phyloP scores from a whole-genome alignment of 2,113 vertebrate species.

The Lophochroa leadbeateri region DNA sequence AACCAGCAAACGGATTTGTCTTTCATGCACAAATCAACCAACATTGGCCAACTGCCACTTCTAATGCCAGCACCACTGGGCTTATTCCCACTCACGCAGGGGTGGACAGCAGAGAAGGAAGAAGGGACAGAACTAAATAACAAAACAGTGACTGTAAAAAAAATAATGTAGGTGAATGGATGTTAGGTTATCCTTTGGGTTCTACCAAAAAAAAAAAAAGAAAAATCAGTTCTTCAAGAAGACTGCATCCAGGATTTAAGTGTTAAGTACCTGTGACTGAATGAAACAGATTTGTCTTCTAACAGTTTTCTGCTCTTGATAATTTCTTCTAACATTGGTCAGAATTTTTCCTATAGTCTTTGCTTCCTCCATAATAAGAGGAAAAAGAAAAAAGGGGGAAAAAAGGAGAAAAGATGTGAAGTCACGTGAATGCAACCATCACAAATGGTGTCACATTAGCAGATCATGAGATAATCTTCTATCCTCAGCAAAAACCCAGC shows the following conservation, averaged over 20 bases:
- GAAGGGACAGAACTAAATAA: neutral
- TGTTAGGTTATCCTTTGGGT: neutral
- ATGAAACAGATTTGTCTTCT: neutral
- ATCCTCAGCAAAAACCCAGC: neutral
- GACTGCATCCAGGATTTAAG: neutral
- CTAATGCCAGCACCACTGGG: neutral
- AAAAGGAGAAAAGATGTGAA: neutral
- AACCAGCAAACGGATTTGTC: slow-evolving; percentile 31
- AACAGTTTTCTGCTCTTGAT: neutral
- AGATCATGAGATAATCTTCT: neutral
- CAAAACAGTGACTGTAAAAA: neutral
- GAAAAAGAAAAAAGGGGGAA: neutral
- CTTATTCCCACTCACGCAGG: neutral
- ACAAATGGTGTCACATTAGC: neutral
- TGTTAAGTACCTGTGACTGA: neutral
- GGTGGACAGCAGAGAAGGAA: neutral
- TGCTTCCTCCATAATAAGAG: neutral
- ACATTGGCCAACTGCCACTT: neutral
- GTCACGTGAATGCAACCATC: neutral
- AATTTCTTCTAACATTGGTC: neutral
- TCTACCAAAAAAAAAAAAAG: neutral
- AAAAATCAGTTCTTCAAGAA: neutral
- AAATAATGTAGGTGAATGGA: neutral
- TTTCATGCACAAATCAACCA: slow-evolving; percentile 14
- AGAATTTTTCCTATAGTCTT: neutral